These are phyloP conservation scores for Pan troglodytes DNA, from an alignment of 2,113 vertebrate genomes.

Conservation along the genomic window NHGRI_mPanTro3-v2.1_pri NC_072413.2:45969501-45970000, in stretches of 20 bases:
- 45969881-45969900: background rate
- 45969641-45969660: background rate
- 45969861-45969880: background rate
- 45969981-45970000: background rate
- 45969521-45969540: background rate
- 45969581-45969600: background rate
- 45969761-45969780: constrained; percentile 62
- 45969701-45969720: constrained; percentile 17
- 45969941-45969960: background rate
- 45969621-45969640: background rate
- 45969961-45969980: background rate
- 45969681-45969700: background rate
- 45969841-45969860: background rate
- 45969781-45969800: constrained; percentile 42
- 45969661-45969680: background rate
- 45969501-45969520: background rate
- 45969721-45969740: constrained; percentile 25
- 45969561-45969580: background rate
- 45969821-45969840: constrained; percentile 15
- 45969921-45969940: background rate
- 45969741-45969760: background rate
- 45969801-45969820: constrained; percentile 58
- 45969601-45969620: background rate
- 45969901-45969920: background rate
- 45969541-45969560: background rate